phyloP scores from a whole-genome alignment of 92 coral and sea anemone genomes.

The Porites divaricata region DNA sequence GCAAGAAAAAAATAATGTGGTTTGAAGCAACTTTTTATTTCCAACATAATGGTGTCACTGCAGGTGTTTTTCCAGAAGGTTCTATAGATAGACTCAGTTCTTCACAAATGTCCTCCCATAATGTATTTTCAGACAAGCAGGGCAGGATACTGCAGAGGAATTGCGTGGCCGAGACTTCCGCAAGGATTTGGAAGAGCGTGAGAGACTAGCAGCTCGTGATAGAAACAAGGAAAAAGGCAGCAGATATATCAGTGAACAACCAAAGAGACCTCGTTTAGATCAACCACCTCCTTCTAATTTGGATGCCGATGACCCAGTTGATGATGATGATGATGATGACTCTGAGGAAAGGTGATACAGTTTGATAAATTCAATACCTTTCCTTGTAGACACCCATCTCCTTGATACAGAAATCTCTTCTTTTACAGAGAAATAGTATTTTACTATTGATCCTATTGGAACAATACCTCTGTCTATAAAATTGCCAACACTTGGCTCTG shows the following conservation, averaged over 20 bases:
- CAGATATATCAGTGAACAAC: constrained; percentile 76
- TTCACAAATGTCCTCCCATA: neutral
- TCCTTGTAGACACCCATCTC: no score
- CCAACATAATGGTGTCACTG: neutral
- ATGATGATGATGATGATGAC: constrained; percentile 96
- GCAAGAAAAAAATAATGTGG: no score
- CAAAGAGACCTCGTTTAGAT: constrained; percentile 91
- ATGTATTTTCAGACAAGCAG: constrained; percentile 71
- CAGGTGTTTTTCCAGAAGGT: neutral
- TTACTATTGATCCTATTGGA: no score
- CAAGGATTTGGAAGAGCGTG: constrained; percentile 95
- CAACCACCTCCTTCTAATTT: constrained; percentile 85
- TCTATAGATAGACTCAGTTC: no score
- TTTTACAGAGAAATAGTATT: no score
- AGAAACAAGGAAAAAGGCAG: constrained; percentile 88
- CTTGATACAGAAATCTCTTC: no score
- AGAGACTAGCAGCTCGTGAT: constrained; percentile 91
- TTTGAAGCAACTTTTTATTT: no score
- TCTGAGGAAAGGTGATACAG: constrained; percentile 83
- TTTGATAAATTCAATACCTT: no score
- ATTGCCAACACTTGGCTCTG: no score
- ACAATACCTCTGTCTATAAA: no score
- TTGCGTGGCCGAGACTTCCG: constrained; percentile 92
- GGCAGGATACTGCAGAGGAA: constrained; percentile 97
- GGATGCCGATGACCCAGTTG: constrained; percentile 99